A percentile compares a stretch with the other conserved stretches of the same genome.
phyloP scores from a whole-genome alignment of 2,888 invertebrate genomes.

The Cheilosia impressa region DNA sequence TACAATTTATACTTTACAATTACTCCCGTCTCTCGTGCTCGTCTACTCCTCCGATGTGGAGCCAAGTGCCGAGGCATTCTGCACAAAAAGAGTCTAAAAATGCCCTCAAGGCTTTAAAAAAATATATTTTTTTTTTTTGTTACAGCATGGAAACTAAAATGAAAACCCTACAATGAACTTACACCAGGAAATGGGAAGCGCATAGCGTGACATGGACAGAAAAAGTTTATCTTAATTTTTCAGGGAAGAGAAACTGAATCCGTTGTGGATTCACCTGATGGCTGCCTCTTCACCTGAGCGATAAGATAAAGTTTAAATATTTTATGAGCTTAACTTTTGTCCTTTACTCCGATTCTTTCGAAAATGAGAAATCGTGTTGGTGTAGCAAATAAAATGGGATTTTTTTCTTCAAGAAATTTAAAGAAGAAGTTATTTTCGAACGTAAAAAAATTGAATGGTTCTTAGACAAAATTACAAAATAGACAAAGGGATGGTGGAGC shows the following conservation, averaged over 20 bases:
- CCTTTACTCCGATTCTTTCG: not conserved
- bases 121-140: not conserved
- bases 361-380: not conserved
- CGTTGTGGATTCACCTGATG: constrained; percentile 33
- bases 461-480: not conserved
- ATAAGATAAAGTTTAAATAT: constrained; percentile 54
- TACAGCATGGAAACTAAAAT: not conserved
- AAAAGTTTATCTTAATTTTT: constrained; percentile 22
- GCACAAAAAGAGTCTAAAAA: constrained; percentile 24
- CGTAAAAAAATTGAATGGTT: not conserved
- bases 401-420: not conserved
- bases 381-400: not conserved
- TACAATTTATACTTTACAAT: constrained; percentile 52
- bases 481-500: not conserved
- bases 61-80: constrained; percentile 22
- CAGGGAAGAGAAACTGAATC: not conserved
- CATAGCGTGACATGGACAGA: constrained; percentile 7
- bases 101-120: constrained; percentile 21
- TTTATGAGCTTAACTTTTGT: constrained; percentile 37
- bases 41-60: not conserved
- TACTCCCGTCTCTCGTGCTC: constrained; percentile 33
- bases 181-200: constrained; percentile 15
- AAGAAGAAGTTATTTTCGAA: constrained; percentile 15
- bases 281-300: constrained; percentile 4
- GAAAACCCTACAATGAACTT: constrained; percentile 10